These are phyloP conservation scores for Trachelus troglodyta DNA, from an alignment of 2,888 invertebrate species.

Conservation along the genomic window DNA sequence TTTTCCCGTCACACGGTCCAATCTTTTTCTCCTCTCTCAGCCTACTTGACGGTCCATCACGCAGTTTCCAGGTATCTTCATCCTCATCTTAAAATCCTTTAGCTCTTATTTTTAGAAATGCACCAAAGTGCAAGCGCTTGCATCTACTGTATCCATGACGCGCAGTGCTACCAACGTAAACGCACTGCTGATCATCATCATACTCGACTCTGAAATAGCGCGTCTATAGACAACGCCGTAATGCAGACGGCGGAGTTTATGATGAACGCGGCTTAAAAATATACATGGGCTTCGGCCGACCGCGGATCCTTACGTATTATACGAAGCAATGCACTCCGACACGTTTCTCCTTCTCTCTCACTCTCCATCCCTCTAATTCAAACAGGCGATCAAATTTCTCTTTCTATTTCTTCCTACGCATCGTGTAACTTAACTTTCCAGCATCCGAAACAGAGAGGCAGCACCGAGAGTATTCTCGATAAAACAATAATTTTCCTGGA, in stretches of 20 bases:
- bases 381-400: no score
- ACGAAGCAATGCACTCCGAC: background rate
- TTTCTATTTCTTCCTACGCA: no score
- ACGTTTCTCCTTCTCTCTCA: no score
- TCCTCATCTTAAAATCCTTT: background rate
- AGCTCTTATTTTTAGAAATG: background rate
- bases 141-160: background rate
- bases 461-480: no score
- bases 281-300: background rate
- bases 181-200: background rate
- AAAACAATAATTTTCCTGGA: no score
- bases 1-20: no score
- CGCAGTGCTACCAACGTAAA: background rate
- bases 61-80: background rate
- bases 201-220: background rate
- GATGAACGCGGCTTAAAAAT: slow-evolving; percentile 6
- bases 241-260: slow-evolving; percentile 2
- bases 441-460: no score
- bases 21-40: background rate
- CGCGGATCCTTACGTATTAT: background rate
- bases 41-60: background rate
- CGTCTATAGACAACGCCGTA: background rate
- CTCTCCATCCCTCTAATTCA: no score
- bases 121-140: background rate
- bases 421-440: no score